Percentiles rank a stretch among this genome's conserved stretches.
These are phyloP conservation scores for Punctoribates punctum DNA, from an alignment of 2,888 invertebrate species.

Conservation along the genomic window DNA sequence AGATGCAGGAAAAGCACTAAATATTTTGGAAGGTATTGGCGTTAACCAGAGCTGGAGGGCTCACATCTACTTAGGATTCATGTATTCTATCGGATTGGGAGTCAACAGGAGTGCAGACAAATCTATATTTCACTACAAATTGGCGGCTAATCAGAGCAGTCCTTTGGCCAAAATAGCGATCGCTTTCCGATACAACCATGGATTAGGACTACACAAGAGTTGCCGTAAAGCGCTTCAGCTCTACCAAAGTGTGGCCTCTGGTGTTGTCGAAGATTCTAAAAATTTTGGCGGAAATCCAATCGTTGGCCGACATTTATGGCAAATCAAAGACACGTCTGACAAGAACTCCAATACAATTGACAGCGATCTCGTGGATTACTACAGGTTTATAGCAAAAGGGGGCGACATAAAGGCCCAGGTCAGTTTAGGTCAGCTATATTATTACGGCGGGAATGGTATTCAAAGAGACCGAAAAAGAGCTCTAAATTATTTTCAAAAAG, in stretches of 20 bases:
- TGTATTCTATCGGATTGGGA: slow-evolving; percentile 80
- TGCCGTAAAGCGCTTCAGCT: slow-evolving; percentile 87
- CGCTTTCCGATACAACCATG: slow-evolving; percentile 89
- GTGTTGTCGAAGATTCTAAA: slow-evolving; percentile 83
- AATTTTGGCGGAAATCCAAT: slow-evolving; percentile 81
- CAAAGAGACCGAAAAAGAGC: slow-evolving; percentile 83
- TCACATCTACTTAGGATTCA: slow-evolving; percentile 66
- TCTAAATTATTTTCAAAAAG: slow-evolving; percentile 80
- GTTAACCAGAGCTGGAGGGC: slow-evolving; percentile 77
- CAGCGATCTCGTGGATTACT: slow-evolving; percentile 95
- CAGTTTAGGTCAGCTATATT: slow-evolving; percentile 92
- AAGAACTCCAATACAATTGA: slow-evolving; percentile 73
- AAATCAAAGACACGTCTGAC: slow-evolving; percentile 82
- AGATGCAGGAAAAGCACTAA: slow-evolving; percentile 69
- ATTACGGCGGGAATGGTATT: slow-evolving; percentile 94
- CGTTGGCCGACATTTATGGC: slow-evolving; percentile 80
- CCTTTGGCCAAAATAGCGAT: slow-evolving; percentile 93
- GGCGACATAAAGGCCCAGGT: slow-evolving; percentile 97
- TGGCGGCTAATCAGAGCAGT: slow-evolving; percentile 85
- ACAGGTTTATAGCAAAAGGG: slow-evolving; percentile 93
- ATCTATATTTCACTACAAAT: slow-evolving; percentile 81
- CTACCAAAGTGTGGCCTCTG: slow-evolving; percentile 84
- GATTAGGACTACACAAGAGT: slow-evolving; percentile 77
- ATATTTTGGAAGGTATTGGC: slow-evolving; percentile 71
- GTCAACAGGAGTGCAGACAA: slow-evolving; percentile 82